Evolutionary conservation across 37 sponge, comb jelly and placozoan species (phyloP).

Genomic region (Crambe crambe): DNA sequence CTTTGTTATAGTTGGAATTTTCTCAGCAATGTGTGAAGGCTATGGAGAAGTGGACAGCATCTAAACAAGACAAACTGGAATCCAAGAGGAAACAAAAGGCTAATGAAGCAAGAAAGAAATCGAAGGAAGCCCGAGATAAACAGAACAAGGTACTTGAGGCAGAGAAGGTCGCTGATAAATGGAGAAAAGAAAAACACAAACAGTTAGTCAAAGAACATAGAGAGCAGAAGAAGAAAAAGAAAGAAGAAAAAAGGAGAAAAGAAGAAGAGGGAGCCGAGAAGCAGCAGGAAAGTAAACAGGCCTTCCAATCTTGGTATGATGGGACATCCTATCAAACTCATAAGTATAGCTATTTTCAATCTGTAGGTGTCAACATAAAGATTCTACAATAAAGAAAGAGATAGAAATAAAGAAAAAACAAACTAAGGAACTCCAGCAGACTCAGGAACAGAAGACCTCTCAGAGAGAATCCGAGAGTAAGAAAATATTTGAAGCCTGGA

Average conservation of each 20-base stretch:
- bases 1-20: not conserved
- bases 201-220: slow-evolving; percentile 11
- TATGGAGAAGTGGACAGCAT: slow-evolving; percentile 21
- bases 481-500: slow-evolving; percentile 56
- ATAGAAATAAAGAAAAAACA: not conserved
- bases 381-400: slow-evolving; percentile 12
- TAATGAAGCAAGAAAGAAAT: slow-evolving; percentile 7
- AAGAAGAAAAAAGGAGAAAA: slow-evolving; percentile 23
- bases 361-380: slow-evolving; percentile 19
- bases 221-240: slow-evolving; percentile 4
- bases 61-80: slow-evolving; percentile 18
- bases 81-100: slow-evolving; percentile 9
- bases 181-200: slow-evolving; percentile 14
- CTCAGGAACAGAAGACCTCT: not conserved
- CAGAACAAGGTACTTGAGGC: slow-evolving; percentile 2
- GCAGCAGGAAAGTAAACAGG: not conserved
- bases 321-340: not conserved
- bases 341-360: not conserved
- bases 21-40: not conserved
- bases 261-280: slow-evolving; percentile 10
- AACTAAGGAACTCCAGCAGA: not conserved
- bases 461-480: slow-evolving; percentile 10
- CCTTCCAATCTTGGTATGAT: slow-evolving; percentile 33
- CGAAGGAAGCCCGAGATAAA: slow-evolving; percentile 13
- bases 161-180: not conserved